phyloP scores from a whole-genome alignment of 2,797 vertebrate species.

The Urophycis tenuis region DNA sequence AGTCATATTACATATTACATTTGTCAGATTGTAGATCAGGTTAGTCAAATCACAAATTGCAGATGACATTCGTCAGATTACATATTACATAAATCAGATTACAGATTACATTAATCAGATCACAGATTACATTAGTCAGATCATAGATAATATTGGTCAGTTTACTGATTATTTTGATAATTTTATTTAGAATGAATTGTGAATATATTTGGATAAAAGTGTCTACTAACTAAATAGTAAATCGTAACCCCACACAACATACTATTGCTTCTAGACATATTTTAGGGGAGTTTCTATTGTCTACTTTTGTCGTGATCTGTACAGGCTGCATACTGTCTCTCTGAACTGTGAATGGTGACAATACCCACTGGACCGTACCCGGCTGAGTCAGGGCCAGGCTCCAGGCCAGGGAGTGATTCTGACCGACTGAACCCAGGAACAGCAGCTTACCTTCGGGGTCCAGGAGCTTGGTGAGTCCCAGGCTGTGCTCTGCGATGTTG shows the following conservation, averaged over 20 bases:
- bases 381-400: neutral
- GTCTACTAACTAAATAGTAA: neutral
- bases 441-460: slow-evolving; percentile 84
- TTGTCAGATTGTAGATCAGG: no score
- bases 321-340: neutral
- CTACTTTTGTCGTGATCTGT: neutral
- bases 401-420: neutral
- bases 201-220: neutral
- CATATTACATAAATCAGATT: no score
- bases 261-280: neutral
- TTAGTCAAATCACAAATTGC: no score
- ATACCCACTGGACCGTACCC: neutral
- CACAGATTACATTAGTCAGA: no score
- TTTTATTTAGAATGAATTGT: neutral
- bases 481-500: slow-evolving; percentile 84
- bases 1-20: no score
- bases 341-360: neutral
- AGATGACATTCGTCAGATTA: no score
- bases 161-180: no score
- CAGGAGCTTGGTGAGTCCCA: slow-evolving; percentile 91
- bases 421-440: neutral
- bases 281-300: neutral
- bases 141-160: no score
- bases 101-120: no score
- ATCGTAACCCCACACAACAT: no score